phyloP scores from a whole-genome alignment of 53 echinoderm and acorn worm genomes.

The Mesocentrotus franciscanus region DNA sequence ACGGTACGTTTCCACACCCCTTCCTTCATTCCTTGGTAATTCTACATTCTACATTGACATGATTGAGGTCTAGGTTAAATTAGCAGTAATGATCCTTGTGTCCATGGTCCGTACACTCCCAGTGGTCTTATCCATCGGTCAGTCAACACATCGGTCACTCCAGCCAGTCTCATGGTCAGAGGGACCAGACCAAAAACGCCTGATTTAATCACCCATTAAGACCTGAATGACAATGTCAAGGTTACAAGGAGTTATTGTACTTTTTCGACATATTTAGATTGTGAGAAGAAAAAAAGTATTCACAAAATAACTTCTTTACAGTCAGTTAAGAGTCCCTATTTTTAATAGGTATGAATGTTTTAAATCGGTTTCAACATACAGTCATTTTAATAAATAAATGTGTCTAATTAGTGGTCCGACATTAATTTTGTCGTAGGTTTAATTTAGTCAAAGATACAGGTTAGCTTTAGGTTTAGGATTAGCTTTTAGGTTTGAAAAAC shows the following conservation, averaged over 20 bases:
- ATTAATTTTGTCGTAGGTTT: too few relatives aligned
- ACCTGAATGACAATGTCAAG: conserved; percentile 9
- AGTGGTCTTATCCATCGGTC: neutral
- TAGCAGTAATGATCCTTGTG: neutral
- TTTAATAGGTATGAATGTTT: too few relatives aligned
- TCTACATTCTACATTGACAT: neutral
- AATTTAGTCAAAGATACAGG: too few relatives aligned
- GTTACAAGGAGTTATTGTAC: conserved; percentile 5
- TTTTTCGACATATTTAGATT: neutral
- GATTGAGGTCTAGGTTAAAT: conserved; percentile 18
- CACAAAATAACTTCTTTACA: neutral
- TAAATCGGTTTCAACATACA: too few relatives aligned
- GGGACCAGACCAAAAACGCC: conserved; percentile 9
- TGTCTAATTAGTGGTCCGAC: too few relatives aligned
- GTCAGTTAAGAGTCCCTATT: too few relatives aligned
- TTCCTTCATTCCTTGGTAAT: neutral
- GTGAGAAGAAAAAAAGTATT: neutral
- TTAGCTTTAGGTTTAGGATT: too few relatives aligned
- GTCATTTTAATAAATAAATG: too few relatives aligned
- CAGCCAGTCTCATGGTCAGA: neutral
- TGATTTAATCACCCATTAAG: conserved; percentile 32
- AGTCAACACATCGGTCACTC: conserved; percentile 23
- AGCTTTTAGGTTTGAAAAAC: too few relatives aligned
- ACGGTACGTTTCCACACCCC: conserved; percentile 14
- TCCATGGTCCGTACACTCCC: neutral